A percentile compares a stretch with the other conserved stretches of the same genome.
These are phyloP conservation scores for Loriculus beryllinus DNA, from an alignment of 2,797 vertebrate species.

Conservation along the genomic window DNA sequence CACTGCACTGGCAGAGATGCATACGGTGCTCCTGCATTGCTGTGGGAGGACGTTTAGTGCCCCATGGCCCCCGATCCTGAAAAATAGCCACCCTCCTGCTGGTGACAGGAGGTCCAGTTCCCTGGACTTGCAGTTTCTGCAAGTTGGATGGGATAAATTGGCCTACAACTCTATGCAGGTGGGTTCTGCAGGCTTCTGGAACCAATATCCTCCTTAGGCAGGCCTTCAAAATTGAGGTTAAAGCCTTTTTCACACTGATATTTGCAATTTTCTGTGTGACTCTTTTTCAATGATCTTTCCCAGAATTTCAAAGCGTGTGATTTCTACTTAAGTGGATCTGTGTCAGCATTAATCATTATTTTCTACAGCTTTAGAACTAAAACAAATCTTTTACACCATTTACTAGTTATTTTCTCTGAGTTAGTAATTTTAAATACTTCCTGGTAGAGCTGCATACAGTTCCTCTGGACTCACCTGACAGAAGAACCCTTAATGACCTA, in stretches of 20 bases:
- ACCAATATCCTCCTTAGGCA: neutral
- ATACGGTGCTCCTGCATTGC: rapidly evolving
- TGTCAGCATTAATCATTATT: neutral
- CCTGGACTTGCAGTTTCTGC: neutral
- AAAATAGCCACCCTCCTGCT: neutral
- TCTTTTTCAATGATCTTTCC: neutral
- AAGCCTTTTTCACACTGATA: neutral
- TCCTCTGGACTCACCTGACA: neutral
- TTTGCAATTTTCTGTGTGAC: neutral
- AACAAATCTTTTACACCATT: neutral
- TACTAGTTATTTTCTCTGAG: neutral
- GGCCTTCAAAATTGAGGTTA: neutral
- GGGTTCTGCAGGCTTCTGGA: neutral
- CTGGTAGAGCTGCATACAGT: neutral
- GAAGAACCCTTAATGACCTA: neutral
- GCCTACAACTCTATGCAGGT: neutral
- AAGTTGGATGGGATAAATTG: neutral
- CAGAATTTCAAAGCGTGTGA: neutral
- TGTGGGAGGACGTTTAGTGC: neutral
- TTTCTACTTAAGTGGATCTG: neutral
- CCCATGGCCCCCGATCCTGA: rapidly evolving
- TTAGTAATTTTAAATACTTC: neutral
- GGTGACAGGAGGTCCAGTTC: neutral
- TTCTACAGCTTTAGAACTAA: neutral
- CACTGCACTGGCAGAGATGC: rapidly evolving